phyloP scores from a whole-genome alignment of 2,797 vertebrate genomes.

The Pangasius krempfi region DNA sequence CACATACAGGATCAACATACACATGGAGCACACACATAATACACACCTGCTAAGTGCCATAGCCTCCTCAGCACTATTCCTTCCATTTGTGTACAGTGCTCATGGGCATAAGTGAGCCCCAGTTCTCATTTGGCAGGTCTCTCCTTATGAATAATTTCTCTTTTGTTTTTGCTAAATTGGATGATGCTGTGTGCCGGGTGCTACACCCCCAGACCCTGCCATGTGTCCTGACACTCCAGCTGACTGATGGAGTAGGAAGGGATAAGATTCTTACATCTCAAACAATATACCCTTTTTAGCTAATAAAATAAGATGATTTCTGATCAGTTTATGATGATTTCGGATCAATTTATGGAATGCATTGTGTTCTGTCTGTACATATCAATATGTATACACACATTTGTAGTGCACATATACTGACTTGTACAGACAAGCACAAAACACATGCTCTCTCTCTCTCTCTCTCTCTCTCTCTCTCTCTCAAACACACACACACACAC shows the following conservation, averaged over 20 bases:
- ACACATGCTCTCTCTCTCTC: background rate
- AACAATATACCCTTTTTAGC: background rate
- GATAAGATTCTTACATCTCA: background rate
- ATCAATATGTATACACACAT: constrained; percentile 16
- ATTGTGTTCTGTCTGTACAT: constrained; percentile 3
- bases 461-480: background rate
- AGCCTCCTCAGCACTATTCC: constrained; percentile 36
- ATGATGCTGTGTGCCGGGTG: constrained; percentile 59
- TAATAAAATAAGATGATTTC: background rate
- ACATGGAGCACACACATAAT: background rate
- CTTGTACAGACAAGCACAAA: constrained; percentile 24
- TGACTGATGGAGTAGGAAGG: constrained; percentile 64
- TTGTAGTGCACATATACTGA: constrained; percentile 3
- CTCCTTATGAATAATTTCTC: constrained; percentile 77
- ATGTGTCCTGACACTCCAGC: constrained; percentile 59
- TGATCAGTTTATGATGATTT: background rate
- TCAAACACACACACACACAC: constrained; percentile 43
- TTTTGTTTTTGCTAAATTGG: constrained; percentile 79
- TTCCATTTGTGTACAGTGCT: constrained; percentile 19
- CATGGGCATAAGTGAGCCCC: constrained; percentile 66
- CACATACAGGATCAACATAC: constrained; percentile 11
- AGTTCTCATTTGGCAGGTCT: constrained; percentile 73
- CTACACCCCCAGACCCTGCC: constrained; percentile 48
- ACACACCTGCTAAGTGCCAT: constrained; percentile 52
- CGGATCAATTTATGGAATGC: background rate